These are phyloP conservation scores for Triops longicaudatus DNA, from an alignment of 1,140 invertebrate genomes.

Conservation along the genomic window DNA sequence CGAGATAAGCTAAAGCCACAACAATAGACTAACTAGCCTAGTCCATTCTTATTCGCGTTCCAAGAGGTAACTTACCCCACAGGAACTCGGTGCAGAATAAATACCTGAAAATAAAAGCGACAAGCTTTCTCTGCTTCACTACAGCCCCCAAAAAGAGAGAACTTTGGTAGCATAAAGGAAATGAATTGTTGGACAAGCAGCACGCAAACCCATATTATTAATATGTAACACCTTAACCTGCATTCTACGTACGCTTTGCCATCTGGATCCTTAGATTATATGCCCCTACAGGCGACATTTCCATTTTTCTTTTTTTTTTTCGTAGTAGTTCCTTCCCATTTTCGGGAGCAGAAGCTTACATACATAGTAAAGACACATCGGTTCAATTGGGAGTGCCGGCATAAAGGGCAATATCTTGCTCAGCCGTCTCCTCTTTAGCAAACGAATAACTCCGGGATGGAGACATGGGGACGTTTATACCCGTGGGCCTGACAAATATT, in stretches of 20 bases:
- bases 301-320: not conserved
- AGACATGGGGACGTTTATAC: not conserved
- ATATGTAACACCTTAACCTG: not conserved
- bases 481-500: constrained; percentile 14
- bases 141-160: not conserved
- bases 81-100: not conserved
- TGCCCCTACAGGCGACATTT: not conserved
- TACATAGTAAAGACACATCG: too few species aligned
- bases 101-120: not conserved
- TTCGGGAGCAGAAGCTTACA: too few species aligned
- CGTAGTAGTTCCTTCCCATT: too few species aligned
- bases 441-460: not conserved
- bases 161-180: not conserved
- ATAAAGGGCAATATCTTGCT: constrained; percentile 6
- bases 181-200: not conserved
- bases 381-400: not conserved
- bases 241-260: not conserved
- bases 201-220: constrained; percentile 12
- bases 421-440: not conserved
- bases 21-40: not conserved
- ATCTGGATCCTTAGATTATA: not conserved
- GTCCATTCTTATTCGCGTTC: not conserved
- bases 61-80: not conserved
- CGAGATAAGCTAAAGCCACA: not conserved
- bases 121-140: not conserved